Evolutionary conservation across 1,140 invertebrate genomes (phyloP), one percentile per base, ranked within the genome.

Genomic region (Eriosoma lanigerum): DNA sequence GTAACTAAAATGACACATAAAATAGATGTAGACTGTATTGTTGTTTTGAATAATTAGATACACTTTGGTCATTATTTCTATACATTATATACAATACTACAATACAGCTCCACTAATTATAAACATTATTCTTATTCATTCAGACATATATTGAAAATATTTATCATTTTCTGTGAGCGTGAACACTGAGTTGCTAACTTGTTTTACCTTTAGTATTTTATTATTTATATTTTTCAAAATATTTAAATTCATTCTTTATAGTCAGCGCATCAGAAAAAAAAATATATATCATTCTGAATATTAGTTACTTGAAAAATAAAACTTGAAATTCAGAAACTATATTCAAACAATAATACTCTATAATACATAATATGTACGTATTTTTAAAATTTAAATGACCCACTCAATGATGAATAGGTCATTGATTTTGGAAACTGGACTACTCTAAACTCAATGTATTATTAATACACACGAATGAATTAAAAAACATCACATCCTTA

Each of bases 1-100:
- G 17, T 62, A 62, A 62, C 60, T 62, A n/a, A 62, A 32, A 62
- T 62, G 60, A 62, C 26, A 32, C 26, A n/a, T 62, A 17, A 32
- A 32, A 62, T 32, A 62, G 26, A 62, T 32, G 60, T 62, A 38
- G 29, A 24, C 19, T 62, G 17, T 62, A 19, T 62, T 62, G 60
- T 62, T 62, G 29, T 62, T 62, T 62, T 32, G 26, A 62, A 62
- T 62, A 62, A 62, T 32, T 62, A 32, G 17, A 32, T 32, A 62
- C 60, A 62, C 60, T n/a, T 38, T 38, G 32, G 32, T 8, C 8
- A 38, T 38, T 38, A 38, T 38, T 38, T 38, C 8, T 17, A 38
- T 32, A 26, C 6, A 24, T 26, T 60, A 24, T 62, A 17, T 32
- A 32, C 17, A 62, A n/a, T n/a, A n/a, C n/a, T n/a, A n/a, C n/a